phyloP scores from a whole-genome alignment of 2,113 vertebrate species.

The Puntigrus tetrazona region DNA sequence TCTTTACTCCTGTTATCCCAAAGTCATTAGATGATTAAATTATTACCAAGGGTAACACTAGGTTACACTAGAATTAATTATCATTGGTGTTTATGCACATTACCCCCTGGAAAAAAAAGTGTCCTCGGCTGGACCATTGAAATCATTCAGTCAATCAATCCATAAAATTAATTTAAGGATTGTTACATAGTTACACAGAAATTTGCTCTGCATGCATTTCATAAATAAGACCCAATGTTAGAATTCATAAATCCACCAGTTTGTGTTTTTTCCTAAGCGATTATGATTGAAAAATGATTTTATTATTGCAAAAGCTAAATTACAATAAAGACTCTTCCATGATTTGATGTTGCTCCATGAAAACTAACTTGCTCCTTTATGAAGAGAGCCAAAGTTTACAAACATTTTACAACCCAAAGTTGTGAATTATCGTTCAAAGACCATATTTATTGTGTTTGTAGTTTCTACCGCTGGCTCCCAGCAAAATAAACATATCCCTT shows the following conservation, averaged over 20 bases:
- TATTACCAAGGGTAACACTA: not conserved
- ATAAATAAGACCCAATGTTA: conserved; percentile 3
- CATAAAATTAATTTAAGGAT: too few relatives aligned
- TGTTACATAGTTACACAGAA: too few relatives aligned
- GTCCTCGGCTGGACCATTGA: too few relatives aligned
- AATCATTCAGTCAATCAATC: too few relatives aligned
- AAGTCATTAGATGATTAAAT: not conserved
- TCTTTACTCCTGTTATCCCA: not conserved
- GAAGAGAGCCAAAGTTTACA: conserved; percentile 11
- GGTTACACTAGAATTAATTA: not conserved
- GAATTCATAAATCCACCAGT: not conserved
- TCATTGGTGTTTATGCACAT: not conserved
- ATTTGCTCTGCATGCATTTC: not conserved
- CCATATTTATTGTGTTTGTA: conserved; percentile 25
- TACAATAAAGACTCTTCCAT: not conserved
- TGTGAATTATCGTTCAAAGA: conserved; percentile 22
- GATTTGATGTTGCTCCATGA: not conserved
- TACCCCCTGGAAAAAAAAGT: too few relatives aligned
- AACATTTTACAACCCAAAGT: conserved; percentile 18
- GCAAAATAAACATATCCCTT: conserved; percentile 16
- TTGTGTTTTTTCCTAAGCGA: not conserved
- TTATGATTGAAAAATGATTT: not conserved
- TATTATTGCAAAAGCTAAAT: not conserved
- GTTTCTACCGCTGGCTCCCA: not conserved
- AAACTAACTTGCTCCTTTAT: not conserved